Base-by-base conservation (phyloP, 2,888 invertebrate genomes). In the Luperina testacea region DNA sequence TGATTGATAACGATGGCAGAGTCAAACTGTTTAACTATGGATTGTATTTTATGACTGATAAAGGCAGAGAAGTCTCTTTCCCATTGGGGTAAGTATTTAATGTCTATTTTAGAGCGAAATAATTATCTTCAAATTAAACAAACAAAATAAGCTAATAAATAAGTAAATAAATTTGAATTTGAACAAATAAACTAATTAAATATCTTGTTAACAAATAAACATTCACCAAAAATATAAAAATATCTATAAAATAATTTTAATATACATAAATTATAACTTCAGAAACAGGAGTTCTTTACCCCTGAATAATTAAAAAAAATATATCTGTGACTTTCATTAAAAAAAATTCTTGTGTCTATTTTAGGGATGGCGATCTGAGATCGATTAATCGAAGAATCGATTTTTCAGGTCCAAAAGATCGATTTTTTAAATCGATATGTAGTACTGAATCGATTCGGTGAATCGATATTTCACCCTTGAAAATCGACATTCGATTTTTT, bases 11-110 rank as follows among this genome's bases (percentile, higher is more conserved):
- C 68, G 96, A 97, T 91, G 97, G 98, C 64, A 97, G 97, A 92
- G 98, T 98, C 0, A 99, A 99, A 92, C 94, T 99, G 59, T 99
- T 98, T 90, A 99, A 99, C 94, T 99, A 98, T 97, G 99, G 99
- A n/a, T 95, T 99, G 88, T 99, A 98, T 94, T 98, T 98, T 90
- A 99, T 99, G 98, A 99, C 99, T 27, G 98, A 98, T 88, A 97
- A 97, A 92, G 99, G 99, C 24, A 97, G 97, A 91, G 98, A 98
- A 93, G 99, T 99, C 3, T 97, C 98, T 24, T 99, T 99, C 97
- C 99, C 99, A 81, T 97, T 98, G 88, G 98, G 98, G 98, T 98
- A 96, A 94, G 97, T n/a, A n/a, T 38, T 38, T 11, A 67, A 67
- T 38, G 17, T 38, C 3, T 38, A 38, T n/a, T 63, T 63, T 71